Evolutionary conservation across 2,888 invertebrate genomes (phyloP).

Genomic region (Drosophila kuntzei): DNA sequence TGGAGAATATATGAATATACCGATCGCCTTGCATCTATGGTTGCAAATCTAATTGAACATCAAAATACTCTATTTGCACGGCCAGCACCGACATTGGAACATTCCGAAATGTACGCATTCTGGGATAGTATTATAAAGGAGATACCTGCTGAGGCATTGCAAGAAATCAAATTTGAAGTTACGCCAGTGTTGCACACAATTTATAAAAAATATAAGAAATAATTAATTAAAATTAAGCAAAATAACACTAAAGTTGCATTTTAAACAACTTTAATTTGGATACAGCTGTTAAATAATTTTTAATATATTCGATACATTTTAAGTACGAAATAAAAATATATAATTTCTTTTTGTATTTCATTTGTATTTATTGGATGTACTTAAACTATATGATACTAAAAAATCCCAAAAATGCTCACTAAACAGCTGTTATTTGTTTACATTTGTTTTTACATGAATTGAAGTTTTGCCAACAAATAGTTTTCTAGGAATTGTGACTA

Average conservation of each 20-base stretch:
- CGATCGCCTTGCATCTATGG: constrained; percentile 10
- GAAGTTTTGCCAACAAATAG: not conserved
- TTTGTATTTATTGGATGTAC: too few species aligned
- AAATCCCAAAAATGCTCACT: not conserved
- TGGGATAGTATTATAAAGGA: constrained; percentile 41
- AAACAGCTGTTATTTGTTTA: constrained; percentile 36
- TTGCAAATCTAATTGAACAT: constrained; percentile 19
- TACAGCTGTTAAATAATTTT: not conserved
- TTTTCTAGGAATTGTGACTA: not conserved
- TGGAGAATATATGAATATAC: constrained; percentile 12
- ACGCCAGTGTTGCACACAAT: constrained; percentile 27
- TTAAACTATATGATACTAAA: not conserved
- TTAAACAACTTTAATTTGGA: not conserved
- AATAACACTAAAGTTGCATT: not conserved
- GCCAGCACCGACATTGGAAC: constrained; percentile 1
- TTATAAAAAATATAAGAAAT: constrained; percentile 37
- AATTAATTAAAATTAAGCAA: not conserved
- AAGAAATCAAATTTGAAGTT: constrained; percentile 38
- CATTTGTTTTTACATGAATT: not conserved
- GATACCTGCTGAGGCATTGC: constrained; percentile 24
- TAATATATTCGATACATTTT: not conserved
- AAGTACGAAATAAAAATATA: not conserved
- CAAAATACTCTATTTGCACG: constrained; percentile 13
- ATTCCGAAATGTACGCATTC: constrained; percentile 30
- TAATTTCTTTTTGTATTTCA: too few species aligned